These are phyloP conservation scores for Malurus alboscapulatus DNA, from an alignment of 2,113 vertebrate genomes.

Conservation along the genomic window DNA sequence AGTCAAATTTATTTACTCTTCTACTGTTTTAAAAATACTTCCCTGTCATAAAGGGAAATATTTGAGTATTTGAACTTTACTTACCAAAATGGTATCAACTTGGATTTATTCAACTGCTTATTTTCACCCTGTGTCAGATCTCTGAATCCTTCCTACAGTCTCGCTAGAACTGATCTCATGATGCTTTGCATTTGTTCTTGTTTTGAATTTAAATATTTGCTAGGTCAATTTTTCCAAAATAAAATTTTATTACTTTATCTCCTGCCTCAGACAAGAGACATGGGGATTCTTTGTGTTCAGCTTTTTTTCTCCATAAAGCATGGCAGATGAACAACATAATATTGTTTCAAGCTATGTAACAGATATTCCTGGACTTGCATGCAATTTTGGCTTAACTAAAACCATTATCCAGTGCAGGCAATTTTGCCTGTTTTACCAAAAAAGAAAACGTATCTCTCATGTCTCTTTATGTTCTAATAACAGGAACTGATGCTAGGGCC, in stretches of 20 bases:
- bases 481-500: neutral
- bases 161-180: neutral
- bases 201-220: neutral
- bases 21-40: neutral
- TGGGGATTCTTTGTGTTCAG: neutral
- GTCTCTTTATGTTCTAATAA: neutral
- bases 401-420: neutral
- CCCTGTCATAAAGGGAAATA: neutral
- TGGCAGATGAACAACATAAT: neutral
- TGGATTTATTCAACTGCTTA: neutral
- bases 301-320: neutral
- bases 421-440: slow-evolving; percentile 9
- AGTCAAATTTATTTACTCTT: neutral
- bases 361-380: neutral
- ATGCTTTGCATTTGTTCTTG: neutral
- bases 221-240: neutral
- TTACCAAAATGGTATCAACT: neutral
- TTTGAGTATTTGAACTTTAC: neutral
- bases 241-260: neutral
- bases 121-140: neutral
- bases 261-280: neutral
- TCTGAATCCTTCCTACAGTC: neutral
- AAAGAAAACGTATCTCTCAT: neutral
- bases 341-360: slow-evolving; percentile 14
- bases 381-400: neutral